Evolutionary conservation across 2,888 invertebrate genomes (phyloP), one percentile per base, ranked within the genome.

Genomic region (Chloroclystis v-ata): DNA sequence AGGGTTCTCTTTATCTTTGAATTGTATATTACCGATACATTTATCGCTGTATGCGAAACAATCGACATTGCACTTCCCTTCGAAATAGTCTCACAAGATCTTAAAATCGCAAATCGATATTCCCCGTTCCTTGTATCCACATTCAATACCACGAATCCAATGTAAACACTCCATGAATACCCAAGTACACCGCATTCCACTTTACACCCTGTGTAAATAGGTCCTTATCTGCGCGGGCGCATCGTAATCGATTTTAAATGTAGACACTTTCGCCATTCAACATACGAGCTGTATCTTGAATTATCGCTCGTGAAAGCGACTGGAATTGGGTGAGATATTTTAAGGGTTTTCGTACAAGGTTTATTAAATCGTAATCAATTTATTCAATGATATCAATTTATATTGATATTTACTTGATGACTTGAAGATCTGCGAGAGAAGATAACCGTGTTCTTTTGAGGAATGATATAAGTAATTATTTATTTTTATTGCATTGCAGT

Each of bases 171-270:
- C 37, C 54, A 58, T 65, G 63, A 63, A 65, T 64, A 54, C 57
- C 65, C 65, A 67, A 63, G 66, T 67, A 67, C 72, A 72, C 40
- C 47, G 58, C 69, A 72, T 68, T 67, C 68, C 69, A 71, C 71
- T 72, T 68, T 65, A 59, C 56, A 57, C 58, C 58, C 53, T 59
- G 57, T 60, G 63, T 63, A 61, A 55, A 56, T 43, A 54, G 49
- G 37, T 48, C 55, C 54, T 58, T 61, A 61, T 61, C 20, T 2
- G 62, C 61, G 59, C 61, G 42, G 52, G 63, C 56, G 60, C 62
- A 54, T 33, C 46, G 50, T 57, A 61, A 64, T 57, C 61, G 58
- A 63, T 59, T 60, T 60, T 60, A 58, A 56, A 57, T 60, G 60
- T 64, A 58, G 56, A 56, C 53, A 58, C 59, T 59, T 60, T 61